These are phyloP conservation scores for Manis pentadactyla DNA, from an alignment of 2,797 vertebrate species.

Conservation along the genomic window DNA sequence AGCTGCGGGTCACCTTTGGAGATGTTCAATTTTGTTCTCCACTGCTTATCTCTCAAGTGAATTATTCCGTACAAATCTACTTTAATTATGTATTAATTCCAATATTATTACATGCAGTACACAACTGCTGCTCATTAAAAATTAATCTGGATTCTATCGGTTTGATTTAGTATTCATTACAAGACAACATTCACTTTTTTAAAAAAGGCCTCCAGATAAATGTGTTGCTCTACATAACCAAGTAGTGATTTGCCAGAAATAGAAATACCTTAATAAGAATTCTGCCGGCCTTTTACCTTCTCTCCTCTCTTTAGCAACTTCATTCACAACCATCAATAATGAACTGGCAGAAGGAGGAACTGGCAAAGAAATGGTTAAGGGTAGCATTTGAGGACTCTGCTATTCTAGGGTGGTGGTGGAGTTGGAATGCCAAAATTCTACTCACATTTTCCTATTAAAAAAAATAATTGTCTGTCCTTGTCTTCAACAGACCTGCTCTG, in stretches of 20 bases:
- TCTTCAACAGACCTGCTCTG: neutral
- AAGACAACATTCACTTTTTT: constrained; percentile 2
- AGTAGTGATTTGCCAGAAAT: constrained; percentile 47
- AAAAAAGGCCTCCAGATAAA: constrained; percentile 60
- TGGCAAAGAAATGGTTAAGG: neutral
- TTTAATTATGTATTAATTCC: constrained; percentile 83
- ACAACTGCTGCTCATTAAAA: constrained; percentile 80
- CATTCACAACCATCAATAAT: neutral
- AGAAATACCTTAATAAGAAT: constrained; percentile 70
- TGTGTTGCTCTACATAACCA: constrained; percentile 61
- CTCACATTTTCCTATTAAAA: neutral
- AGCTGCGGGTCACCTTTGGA: neutral
- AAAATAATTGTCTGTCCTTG: neutral
- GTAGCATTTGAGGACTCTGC: neutral
- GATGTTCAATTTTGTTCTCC: constrained; percentile 65
- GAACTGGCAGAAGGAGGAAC: neutral
- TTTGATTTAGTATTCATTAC: constrained; percentile 78
- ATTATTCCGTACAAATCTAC: constrained; percentile 75
- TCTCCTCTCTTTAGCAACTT: neutral
- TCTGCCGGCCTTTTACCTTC: neutral
- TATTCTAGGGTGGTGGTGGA: neutral
- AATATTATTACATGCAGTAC: constrained; percentile 74
- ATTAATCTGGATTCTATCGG: constrained; percentile 73
- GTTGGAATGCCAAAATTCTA: neutral
- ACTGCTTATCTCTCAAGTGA: constrained; percentile 77